Percentiles rank a stretch among this genome's conserved stretches.
Evolutionary conservation across 2,113 vertebrate genomes (phyloP).

Genomic region (Vidua chalybeata): DNA sequence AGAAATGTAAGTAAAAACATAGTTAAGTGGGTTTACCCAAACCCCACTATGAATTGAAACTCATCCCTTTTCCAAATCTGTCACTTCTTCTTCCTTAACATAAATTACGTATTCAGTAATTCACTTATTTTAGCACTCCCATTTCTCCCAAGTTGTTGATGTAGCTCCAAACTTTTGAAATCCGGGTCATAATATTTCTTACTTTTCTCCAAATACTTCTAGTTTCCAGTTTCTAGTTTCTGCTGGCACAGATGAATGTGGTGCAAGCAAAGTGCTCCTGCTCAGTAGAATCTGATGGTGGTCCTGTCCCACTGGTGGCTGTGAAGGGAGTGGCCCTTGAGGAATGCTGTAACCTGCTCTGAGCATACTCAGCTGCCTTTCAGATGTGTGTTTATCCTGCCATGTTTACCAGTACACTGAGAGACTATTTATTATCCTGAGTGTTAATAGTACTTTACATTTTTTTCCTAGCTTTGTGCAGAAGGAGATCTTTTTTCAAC

Average conservation of each 20-base stretch:
- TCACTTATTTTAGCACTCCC: neutral
- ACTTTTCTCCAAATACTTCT: neutral
- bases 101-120: neutral
- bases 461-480: neutral
- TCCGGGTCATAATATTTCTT: neutral
- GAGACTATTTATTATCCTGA: neutral
- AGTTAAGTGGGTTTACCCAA: constrained; percentile 13
- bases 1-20: constrained; percentile 7
- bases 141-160: constrained; percentile 1
- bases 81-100: constrained; percentile 32
- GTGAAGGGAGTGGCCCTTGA: neutral
- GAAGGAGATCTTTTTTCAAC: neutral
- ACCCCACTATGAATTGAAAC: constrained; percentile 12
- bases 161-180: constrained; percentile 9
- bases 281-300: neutral
- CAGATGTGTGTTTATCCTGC: neutral
- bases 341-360: neutral
- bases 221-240: neutral
- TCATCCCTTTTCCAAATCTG: constrained; percentile 53
- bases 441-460: neutral
- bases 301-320: neutral
- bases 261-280: neutral
- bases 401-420: neutral
- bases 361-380: neutral
- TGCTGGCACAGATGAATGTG: neutral